These are phyloP conservation scores for Cossypha niveicapilla DNA, from an alignment of 2,797 vertebrate species.

Conservation along the genomic window DNA sequence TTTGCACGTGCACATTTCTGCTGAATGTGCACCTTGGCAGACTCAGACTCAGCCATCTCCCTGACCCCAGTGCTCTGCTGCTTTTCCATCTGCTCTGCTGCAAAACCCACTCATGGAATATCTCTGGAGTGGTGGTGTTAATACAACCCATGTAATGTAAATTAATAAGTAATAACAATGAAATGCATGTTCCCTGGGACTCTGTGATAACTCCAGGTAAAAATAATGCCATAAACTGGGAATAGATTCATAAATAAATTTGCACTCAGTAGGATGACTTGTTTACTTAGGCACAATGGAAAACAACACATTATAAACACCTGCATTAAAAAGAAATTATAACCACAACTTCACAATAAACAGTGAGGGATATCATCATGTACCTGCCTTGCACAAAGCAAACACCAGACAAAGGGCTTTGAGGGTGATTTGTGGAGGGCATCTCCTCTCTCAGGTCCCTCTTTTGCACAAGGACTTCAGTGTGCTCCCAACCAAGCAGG, in stretches of 20 bases:
- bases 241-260: conserved; percentile 8
- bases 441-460: background rate
- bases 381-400: conserved; percentile 8
- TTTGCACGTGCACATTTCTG: background rate
- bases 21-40: background rate
- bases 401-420: background rate
- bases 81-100: background rate
- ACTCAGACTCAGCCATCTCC: background rate
- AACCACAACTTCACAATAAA: background rate
- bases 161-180: conserved; percentile 47
- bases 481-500: background rate
- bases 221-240: conserved; percentile 14
- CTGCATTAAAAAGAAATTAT: conserved; percentile 51
- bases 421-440: background rate
- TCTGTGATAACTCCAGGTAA: conserved; percentile 37
- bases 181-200: conserved; percentile 31
- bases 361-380: background rate
- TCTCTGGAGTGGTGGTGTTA: background rate
- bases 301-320: conserved; percentile 12
- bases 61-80: background rate
- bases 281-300: conserved; percentile 7
- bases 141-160: background rate
- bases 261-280: background rate
- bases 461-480: background rate
- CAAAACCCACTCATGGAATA: background rate